Conservation (phyloP, 2,888 invertebrate species). For the Peribatodes rhomboidaria region DNA sequence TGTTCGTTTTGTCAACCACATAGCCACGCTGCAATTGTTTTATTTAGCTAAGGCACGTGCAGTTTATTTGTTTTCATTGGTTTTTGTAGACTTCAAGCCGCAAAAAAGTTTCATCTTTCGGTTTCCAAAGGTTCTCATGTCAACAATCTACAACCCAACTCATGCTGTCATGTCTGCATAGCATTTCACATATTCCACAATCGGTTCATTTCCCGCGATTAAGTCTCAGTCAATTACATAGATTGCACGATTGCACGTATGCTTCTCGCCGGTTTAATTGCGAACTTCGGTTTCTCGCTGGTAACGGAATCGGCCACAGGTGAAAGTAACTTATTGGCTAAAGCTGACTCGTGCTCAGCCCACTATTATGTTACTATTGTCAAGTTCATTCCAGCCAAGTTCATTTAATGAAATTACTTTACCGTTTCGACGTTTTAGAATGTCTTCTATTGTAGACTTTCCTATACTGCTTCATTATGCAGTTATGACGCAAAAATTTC, state of each 20-base stretch:
- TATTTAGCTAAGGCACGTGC: background rate
- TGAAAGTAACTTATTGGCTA: conserved; percentile 44
- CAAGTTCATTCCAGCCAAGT: conserved; percentile 24
- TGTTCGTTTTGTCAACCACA: background rate
- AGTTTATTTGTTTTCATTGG: too few relatives aligned
- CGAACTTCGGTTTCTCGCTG: conserved; percentile 59
- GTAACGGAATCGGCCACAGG: conserved; percentile 55
- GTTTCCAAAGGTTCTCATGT: conserved; percentile 27
- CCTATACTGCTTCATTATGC: background rate
- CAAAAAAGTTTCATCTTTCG: too few relatives aligned
- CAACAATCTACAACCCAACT: conserved; percentile 10
- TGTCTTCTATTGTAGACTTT: background rate
- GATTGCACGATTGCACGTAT: conserved; percentile 48
- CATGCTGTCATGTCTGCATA: conserved; percentile 45
- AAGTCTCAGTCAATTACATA: conserved; percentile 53
- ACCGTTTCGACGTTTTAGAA: conserved; percentile 9
- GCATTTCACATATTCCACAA: conserved; percentile 50
- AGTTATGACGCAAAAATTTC: conserved; percentile 15
- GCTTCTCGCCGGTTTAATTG: conserved; percentile 56
- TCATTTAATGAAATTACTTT: conserved; percentile 23
- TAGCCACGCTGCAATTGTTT: background rate
- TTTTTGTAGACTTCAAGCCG: background rate
- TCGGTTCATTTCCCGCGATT: conserved; percentile 57
- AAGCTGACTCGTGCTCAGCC: conserved; percentile 11
- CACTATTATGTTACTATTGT: conserved; percentile 21